phyloP scores from a whole-genome alignment of 2,113 vertebrate genomes.

The Haemorhous mexicanus region DNA sequence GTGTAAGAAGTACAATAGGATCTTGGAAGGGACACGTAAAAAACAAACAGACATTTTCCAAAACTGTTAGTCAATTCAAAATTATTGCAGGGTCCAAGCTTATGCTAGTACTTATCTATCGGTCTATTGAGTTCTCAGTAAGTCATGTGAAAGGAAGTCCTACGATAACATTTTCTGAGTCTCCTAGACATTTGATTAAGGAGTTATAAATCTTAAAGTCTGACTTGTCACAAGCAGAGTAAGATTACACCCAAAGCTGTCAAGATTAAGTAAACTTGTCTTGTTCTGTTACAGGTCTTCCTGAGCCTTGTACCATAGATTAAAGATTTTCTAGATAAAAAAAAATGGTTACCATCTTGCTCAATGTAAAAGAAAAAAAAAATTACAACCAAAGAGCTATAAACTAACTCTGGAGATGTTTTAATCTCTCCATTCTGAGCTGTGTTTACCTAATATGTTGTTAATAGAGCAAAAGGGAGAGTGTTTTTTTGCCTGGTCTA shows the following conservation, averaged over 20 bases:
- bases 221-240: slow-evolving; percentile 83
- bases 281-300: slow-evolving; percentile 83
- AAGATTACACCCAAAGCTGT: slow-evolving; percentile 86
- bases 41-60: slow-evolving; percentile 12
- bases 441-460: slow-evolving; percentile 58
- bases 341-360: slow-evolving; percentile 77
- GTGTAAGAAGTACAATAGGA: background rate
- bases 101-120: slow-evolving; percentile 78
- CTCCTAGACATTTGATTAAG: slow-evolving; percentile 88
- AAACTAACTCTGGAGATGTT: slow-evolving; percentile 63
- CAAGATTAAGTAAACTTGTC: slow-evolving; percentile 89
- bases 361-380: slow-evolving; percentile 61
- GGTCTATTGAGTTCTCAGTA: slow-evolving; percentile 81
- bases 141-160: slow-evolving; percentile 85
- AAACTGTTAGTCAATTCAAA: slow-evolving; percentile 71
- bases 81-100: slow-evolving; percentile 71
- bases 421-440: slow-evolving; percentile 43
- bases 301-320: slow-evolving; percentile 82
- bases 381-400: slow-evolving; percentile 53
- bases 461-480: slow-evolving; percentile 14
- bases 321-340: slow-evolving; percentile 78
- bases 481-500: background rate
- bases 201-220: slow-evolving; percentile 88
- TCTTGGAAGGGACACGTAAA: background rate
- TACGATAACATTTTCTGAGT: slow-evolving; percentile 83